These are phyloP conservation scores for Pelusios castaneus DNA, from an alignment of 2,113 vertebrate genomes.

Conservation along the genomic window DNA sequence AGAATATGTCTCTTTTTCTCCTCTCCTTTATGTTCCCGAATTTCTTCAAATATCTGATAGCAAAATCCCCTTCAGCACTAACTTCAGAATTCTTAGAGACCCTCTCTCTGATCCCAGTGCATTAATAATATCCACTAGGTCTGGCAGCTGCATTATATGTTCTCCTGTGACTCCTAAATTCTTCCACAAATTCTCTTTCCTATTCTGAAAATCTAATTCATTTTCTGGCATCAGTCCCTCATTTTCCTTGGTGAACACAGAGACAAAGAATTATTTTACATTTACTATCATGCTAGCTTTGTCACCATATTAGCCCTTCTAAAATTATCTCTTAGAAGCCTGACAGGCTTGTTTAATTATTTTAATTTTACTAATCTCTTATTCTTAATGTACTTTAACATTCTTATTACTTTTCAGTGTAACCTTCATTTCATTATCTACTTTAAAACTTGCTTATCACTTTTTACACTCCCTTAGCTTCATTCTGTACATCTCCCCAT, in stretches of 20 bases:
- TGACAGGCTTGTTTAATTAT: neutral
- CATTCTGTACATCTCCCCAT: neutral
- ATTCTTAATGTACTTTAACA: neutral
- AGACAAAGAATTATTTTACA: neutral
- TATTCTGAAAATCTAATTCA: neutral
- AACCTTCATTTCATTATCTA: neutral
- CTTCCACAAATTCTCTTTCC: neutral
- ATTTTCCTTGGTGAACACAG: neutral
- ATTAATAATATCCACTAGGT: neutral
- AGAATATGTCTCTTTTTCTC: neutral
- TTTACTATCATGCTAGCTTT: neutral
- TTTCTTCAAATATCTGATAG: neutral
- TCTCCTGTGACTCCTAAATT: neutral
- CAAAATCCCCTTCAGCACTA: neutral
- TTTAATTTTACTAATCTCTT: neutral
- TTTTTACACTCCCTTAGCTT: neutral
- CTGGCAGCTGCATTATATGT: neutral
- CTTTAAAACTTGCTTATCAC: neutral
- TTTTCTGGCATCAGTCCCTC: neutral
- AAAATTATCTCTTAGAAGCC: neutral
- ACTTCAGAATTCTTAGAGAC: neutral
- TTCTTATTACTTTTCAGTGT: neutral
- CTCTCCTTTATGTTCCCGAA: neutral
- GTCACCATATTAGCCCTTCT: neutral
- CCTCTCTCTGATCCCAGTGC: neutral